Evolutionary conservation across 2,888 invertebrate genomes (phyloP).

Genomic region (Autographa pulchrina): DNA sequence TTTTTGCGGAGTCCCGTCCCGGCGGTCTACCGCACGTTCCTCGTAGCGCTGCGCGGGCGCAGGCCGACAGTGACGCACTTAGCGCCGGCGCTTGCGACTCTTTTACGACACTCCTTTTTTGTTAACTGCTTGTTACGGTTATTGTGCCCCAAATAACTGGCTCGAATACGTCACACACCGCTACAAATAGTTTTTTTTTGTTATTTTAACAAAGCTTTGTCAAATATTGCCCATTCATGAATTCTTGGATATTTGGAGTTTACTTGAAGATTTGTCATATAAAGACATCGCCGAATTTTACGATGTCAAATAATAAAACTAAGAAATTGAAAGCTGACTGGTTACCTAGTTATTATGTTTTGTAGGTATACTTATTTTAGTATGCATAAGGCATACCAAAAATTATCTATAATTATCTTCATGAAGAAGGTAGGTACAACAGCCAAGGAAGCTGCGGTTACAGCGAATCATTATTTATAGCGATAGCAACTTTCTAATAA

Average conservation of each 20-base stretch:
- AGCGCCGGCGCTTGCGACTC: conserved; percentile 43
- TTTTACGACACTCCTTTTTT: conserved; percentile 28
- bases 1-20: not conserved
- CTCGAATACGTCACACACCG: conserved; percentile 23
- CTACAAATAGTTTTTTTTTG: conserved; percentile 5
- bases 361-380: not conserved
- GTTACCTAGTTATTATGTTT: not conserved
- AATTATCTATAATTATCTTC: not conserved
- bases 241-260: conserved; percentile 22
- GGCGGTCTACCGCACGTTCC: conserved; percentile 36
- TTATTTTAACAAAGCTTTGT: conserved; percentile 11
- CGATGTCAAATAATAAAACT: conserved; percentile 5
- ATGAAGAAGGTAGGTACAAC: not conserved
- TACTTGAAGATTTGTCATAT: conserved; percentile 4
- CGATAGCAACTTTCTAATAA: not conserved
- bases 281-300: conserved; percentile 16
- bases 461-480: not conserved
- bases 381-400: not conserved
- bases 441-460: not conserved
- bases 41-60: conserved; percentile 22
- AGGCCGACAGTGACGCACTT: conserved; percentile 13
- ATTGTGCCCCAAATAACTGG: conserved; percentile 37
- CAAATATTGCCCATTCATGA: conserved; percentile 28
- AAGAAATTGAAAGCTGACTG: conserved; percentile 11
- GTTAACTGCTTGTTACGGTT: conserved; percentile 6